Base-by-base conservation (phyloP, 1,140 invertebrate genomes). In the Sipha flava region DNA sequence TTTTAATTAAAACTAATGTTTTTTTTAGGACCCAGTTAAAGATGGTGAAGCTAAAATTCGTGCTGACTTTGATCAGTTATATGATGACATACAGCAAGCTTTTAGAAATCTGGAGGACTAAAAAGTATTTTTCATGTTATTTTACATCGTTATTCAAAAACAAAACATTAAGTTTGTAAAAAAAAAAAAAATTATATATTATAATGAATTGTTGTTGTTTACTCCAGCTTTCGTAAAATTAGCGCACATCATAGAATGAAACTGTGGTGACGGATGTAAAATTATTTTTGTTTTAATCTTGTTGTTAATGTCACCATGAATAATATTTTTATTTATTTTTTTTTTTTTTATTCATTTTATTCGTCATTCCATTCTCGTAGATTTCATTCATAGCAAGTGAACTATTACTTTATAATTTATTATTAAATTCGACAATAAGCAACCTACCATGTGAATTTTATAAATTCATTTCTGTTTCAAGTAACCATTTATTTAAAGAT, bases 41-140 rank as follows among this genome's bases (percentile, higher is more conserved):
- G 97, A 99, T 82, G 97, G 97, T 47, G 97, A 99, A 86, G 90
- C 91, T 3, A 98, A 99, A 87, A 98, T 99, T 85, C 95, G 95
- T 86, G 91, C 94, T 62, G 96, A 99, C 84, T 99, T 96, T 85
- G 97, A 98, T 84, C 95, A 97, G 84, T 86, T 98, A 29, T 89
- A 96, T 81, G 96, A 98, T 87, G 94, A 96, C 84, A 96, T 98
- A 88, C 93, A 96, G 84, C 94, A 95, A 84, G 94, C 95, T 83
- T 99, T 99, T 90, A 93, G 98, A 86, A 98, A 98, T 89, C 89
- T 99, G 85, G 98, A 99, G 90, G 98, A 99, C 87, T 98, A 97
- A 91, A 79, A 52, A 54, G 52, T 57, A 34, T 77, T 40, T 26
- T 70, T 70, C 14, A 57, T 37, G 18, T 59, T 37, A 59, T 23